Conservation (phyloP, 2,113 vertebrate genomes). For the Aramus guarauna region DNA sequence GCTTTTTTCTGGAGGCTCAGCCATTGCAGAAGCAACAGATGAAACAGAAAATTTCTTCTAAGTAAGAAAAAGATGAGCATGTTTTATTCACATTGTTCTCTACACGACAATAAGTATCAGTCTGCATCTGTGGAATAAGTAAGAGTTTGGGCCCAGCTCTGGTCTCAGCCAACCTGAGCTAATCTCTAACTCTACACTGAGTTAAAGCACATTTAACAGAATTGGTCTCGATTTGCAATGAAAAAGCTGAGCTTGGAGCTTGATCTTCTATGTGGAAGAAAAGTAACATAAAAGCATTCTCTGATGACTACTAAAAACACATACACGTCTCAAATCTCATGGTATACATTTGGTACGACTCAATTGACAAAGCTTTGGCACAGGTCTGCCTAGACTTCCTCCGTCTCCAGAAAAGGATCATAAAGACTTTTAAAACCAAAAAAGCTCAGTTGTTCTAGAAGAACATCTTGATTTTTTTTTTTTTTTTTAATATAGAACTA, state of each 20-base stretch:
- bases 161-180: not conserved
- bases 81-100: not conserved
- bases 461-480: not conserved
- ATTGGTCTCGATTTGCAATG: not conserved
- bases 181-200: not conserved
- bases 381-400: not conserved
- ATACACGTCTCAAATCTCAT: not conserved
- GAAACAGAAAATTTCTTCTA: slow-evolving; percentile 32
- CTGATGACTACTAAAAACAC: not conserved
- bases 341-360: not conserved
- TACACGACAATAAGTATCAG: not conserved
- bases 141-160: not conserved
- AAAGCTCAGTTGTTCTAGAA: not conserved
- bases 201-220: not conserved
- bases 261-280: not conserved
- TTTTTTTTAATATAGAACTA: not conserved
- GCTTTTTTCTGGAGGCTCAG: slow-evolving; percentile 13
- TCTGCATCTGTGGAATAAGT: not conserved
- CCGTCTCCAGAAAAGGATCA: not conserved
- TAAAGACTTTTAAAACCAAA: not conserved
- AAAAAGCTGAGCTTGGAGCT: not conserved
- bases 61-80: not conserved
- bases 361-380: not conserved
- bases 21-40: not conserved
- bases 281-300: not conserved